Base-by-base conservation (phyloP, 2,888 invertebrate species). In the Ornithoptera alexandrae region DNA sequence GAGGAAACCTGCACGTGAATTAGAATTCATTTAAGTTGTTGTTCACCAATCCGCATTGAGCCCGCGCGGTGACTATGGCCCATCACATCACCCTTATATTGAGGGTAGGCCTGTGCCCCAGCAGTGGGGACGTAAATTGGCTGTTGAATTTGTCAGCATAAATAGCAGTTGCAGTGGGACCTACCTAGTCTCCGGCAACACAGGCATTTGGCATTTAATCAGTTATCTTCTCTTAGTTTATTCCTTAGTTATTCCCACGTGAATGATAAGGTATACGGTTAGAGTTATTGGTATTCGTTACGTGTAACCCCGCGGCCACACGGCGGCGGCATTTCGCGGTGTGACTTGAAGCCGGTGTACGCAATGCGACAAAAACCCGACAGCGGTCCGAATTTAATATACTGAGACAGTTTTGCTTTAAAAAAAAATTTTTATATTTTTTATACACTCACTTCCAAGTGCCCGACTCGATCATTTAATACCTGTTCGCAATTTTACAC, bases 331-430 rank as follows among this genome's bases (percentile, higher is more conserved):
- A 42, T 42, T 61, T 20, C 6, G 36, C 36, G 18, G 61, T n/a
- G 39, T 10, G 39, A n/a, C 39, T 12, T 42, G 20, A 42, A 39
- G 42, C 61, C 15, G 61, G 39, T 39, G n/a, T 61, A 18, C 61
- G 61, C 61, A 61, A 18, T 61, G 61, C 61, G 61, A 61, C 61
- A 61, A 39, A 61, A 61, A 61, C 42, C 46, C 61, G n/a, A 20
- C 61, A 20, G 61, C 61, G 12, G 8, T n/a, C 20, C 61, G 39
- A 61, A 42, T 61, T 42, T 20, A 36, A 30, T 18, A 18, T 17
- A 30, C 24, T 20, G n/a, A 61, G 36, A 61, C 61, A 12, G 61
- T 42, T 61, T 61, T 20, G 18, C 15, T 39, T 17, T 39, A 42
- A 36, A 7, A 36, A 42, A 36, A 7, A 36, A 18, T 61, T 42